Base-by-base conservation (phyloP, 2,797 vertebrate genomes). In the Chelon labrosus region DNA sequence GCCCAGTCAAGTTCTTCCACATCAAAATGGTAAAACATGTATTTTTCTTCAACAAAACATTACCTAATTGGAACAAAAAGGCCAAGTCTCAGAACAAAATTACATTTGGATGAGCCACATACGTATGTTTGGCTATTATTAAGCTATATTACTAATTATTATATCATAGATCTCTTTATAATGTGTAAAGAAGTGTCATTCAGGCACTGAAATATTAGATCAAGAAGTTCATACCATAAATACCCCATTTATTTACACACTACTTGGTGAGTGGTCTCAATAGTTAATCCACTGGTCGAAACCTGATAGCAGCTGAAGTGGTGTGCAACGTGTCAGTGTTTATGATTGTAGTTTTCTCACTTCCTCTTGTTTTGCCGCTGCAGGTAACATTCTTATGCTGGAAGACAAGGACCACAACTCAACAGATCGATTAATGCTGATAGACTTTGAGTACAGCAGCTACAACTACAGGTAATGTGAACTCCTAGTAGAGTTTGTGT, bases 391-490 rank as follows among this genome's bases (percentile, higher is more conserved):
- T 81, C 89, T 99, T 27, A 84, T 96, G 37, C 91, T 99, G 58
- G 91, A 96, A 0, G 85, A 93, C 17, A 78, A 31, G 0, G 88
- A 91, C 1, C 71, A 56, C 4, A 70, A 74, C 19, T 86, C 92
- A 0, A 87, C 92, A 31, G 95, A 95, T 4, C 91, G 59, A 53
- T 94, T 99, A 35, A 99, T 99, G 98, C 93, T 99, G 44, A 98
- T 99, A 3, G 98, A 99, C 90, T 99, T 99, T 57, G 98, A 99
- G 78, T 99, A 99, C 93, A 98, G 98, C 94, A 97, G 98, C 86
- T 99, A 99, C 80, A 99, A 99, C 90, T 98, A 98, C 93, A 95
- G 97, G 97, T 97, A 82, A 80, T 35, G 5, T 56, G 2, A 19
- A 7, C 55, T 55, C 39, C 54, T 14, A 20, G 9, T 16, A 47